Conservation (phyloP, 1,140 invertebrate species). For the Akabosia matsudoensis region DNA sequence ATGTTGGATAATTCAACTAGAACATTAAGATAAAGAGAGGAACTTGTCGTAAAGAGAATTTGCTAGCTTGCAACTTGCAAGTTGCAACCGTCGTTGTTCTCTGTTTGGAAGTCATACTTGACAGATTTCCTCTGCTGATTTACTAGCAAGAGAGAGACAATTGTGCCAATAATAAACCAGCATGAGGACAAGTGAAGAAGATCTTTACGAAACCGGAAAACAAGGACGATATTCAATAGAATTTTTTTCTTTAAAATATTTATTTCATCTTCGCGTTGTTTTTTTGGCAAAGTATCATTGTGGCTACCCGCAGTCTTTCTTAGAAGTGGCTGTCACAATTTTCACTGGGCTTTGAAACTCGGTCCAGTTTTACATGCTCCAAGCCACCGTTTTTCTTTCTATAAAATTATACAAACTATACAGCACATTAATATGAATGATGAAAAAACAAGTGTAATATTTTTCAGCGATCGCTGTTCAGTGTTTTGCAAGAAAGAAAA, state of each 20-base stretch:
- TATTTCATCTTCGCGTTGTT: not conserved
- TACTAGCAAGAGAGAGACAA: not conserved
- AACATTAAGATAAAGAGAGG: not conserved
- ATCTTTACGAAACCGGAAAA: no score
- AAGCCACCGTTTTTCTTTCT: no score
- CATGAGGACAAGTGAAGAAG: no score
- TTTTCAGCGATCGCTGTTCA: no score
- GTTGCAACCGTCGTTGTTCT: no score
- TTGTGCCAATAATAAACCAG: conserved; percentile 17
- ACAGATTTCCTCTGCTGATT: conserved; percentile 8
- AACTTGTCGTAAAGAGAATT: not conserved
- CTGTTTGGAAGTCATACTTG: not conserved
- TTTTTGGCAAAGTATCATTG: not conserved
- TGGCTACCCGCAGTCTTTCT: not conserved
- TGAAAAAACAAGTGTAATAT: not conserved
- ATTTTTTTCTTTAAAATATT: not conserved
- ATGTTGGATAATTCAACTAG: not conserved
- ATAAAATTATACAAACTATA: not conserved
- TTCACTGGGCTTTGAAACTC: no score
- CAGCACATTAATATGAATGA: conserved; percentile 18
- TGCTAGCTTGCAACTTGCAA: not conserved
- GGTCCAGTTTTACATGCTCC: no score
- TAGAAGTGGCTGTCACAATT: not conserved
- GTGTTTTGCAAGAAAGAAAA: not conserved
- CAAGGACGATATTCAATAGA: no score